Evolutionary conservation across 2,797 vertebrate genomes (phyloP).

Genomic region (Triplophysa bombifrons): DNA sequence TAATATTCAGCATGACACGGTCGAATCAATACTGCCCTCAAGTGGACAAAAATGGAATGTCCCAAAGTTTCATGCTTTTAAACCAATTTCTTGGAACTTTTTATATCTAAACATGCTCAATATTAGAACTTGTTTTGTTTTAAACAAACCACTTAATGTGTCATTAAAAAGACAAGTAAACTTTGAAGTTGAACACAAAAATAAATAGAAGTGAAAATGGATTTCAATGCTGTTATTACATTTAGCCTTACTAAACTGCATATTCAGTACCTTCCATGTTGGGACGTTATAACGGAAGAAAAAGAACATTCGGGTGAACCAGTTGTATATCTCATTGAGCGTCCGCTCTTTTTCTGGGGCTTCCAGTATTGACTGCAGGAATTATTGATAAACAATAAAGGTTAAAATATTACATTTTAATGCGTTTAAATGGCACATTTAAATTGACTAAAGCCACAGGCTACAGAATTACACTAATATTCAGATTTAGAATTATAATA

Average conservation of each 20-base stretch:
- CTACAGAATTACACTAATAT: neutral
- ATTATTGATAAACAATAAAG: neutral
- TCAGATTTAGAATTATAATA: neutral
- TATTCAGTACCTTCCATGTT: slow-evolving; percentile 83
- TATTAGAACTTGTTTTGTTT: neutral
- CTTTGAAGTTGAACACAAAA: neutral
- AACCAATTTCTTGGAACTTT: neutral
- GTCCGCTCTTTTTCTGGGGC: slow-evolving; percentile 82
- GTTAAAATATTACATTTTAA: neutral
- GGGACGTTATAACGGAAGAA: slow-evolving; percentile 85
- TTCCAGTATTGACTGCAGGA: slow-evolving; percentile 78
- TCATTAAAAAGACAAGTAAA: neutral
- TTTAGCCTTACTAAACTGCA: neutral
- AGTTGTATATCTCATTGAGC: slow-evolving; percentile 88
- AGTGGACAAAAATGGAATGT: slow-evolving; percentile 31
- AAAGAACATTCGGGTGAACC: slow-evolving; percentile 86
- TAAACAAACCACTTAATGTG: neutral
- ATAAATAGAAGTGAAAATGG: neutral
- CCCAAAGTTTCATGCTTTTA: neutral
- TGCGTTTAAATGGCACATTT: neutral
- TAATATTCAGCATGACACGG: neutral
- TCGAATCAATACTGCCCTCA: slow-evolving; percentile 39
- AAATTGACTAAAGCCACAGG: neutral
- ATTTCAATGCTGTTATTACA: neutral
- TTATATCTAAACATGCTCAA: neutral